A percentile compares a stretch with the other conserved stretches of the same genome.
Evolutionary conservation across 2,797 vertebrate genomes (phyloP).

Genomic region (Rhynchonycteris naso): DNA sequence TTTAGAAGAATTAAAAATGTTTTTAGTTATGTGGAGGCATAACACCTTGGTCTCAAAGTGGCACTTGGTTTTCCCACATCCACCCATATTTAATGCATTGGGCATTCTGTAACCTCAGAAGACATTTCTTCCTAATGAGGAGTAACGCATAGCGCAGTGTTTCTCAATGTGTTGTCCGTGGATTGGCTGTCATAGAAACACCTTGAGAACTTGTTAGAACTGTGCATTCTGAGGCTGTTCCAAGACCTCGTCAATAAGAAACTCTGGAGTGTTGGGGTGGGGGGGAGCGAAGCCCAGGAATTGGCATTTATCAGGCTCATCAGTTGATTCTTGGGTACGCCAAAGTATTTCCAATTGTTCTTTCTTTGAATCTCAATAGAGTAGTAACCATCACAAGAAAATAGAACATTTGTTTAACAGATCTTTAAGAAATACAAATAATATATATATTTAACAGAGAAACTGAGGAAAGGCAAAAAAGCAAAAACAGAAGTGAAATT

Average conservation of each 20-base stretch:
- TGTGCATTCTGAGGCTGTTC: neutral
- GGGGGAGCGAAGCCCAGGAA: neutral
- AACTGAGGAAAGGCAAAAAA: slow-evolving; percentile 15
- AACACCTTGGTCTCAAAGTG: neutral
- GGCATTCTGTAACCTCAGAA: neutral
- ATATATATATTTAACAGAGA: neutral
- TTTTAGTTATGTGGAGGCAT: neutral
- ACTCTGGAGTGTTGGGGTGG: neutral
- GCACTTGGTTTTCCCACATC: neutral
- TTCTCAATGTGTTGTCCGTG: neutral
- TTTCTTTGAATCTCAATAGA: neutral
- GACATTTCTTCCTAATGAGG: neutral
- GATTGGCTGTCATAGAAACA: neutral
- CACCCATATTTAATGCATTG: neutral
- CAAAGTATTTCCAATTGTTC: neutral
- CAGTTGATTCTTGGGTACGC: neutral
- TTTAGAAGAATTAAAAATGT: neutral
- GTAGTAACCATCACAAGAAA: neutral
- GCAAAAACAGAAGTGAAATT: neutral
- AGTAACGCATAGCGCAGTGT: neutral
- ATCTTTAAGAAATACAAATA: neutral
- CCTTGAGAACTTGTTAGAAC: neutral
- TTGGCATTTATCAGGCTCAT: neutral
- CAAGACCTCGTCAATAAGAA: neutral
- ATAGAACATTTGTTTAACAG: slow-evolving; percentile 1